Evolutionary conservation across 1,140 invertebrate genomes (phyloP).

Genomic region (Drosophila repletoides): DNA sequence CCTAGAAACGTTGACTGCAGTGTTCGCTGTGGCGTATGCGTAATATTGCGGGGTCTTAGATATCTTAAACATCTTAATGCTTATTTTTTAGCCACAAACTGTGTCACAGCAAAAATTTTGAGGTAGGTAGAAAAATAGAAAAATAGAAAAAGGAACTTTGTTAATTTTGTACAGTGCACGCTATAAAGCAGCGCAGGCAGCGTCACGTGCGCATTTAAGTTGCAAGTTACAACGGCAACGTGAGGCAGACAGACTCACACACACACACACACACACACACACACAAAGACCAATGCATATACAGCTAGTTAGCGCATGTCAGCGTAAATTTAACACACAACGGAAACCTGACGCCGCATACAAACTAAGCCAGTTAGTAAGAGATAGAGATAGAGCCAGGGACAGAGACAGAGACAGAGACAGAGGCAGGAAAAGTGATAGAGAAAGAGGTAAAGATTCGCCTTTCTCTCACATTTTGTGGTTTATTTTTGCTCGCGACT

Average conservation of each 20-base stretch:
- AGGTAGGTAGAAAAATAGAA: background rate
- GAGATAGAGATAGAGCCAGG: constrained; percentile 3
- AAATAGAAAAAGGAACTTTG: constrained; percentile 32
- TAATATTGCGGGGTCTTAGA: background rate
- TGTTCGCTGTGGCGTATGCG: constrained; percentile 33
- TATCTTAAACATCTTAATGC: constrained; percentile 20
- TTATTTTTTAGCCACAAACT: constrained; percentile 16
- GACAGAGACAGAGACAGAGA: too few relatives aligned
- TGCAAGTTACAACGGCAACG: constrained; percentile 75
- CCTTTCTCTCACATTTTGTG: constrained; percentile 39
- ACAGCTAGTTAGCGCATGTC: constrained; percentile 73
- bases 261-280: constrained; percentile 27
- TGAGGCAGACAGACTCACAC: constrained; percentile 46
- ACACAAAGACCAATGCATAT: constrained; percentile 14
- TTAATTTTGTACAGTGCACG: constrained; percentile 70
- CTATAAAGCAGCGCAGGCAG: constrained; percentile 69
- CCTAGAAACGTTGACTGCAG: constrained; percentile 12
- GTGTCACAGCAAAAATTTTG: constrained; percentile 13
- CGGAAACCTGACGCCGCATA: constrained; percentile 74
- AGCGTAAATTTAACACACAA: constrained; percentile 75
- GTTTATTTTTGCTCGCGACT: constrained; percentile 65
- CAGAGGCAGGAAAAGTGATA: too few relatives aligned
- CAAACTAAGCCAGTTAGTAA: constrained; percentile 36
- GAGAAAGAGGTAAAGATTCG: background rate
- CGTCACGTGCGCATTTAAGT: constrained; percentile 77